Evolutionary conservation across 2,888 invertebrate genomes (phyloP).

Genomic region (Agonopterix arenella): DNA sequence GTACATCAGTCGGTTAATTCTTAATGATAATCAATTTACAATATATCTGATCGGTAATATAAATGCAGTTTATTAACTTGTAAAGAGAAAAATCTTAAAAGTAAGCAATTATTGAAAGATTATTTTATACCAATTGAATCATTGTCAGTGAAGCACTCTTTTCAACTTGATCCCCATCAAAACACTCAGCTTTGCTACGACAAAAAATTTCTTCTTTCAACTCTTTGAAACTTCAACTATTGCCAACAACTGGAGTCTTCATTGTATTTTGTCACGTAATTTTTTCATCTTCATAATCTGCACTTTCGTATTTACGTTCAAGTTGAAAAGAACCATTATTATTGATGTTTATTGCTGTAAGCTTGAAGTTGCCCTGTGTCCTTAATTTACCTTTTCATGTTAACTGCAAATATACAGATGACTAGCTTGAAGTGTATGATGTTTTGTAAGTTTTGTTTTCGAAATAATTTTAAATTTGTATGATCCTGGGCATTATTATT

Average conservation of each 20-base stretch:
- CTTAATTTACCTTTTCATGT: conserved; percentile 15
- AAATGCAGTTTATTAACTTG: not conserved
- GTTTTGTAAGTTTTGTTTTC: too few relatives aligned
- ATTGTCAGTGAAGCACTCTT: conserved; percentile 57
- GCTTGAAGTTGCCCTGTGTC: conserved; percentile 30
- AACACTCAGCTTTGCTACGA: conserved; percentile 30
- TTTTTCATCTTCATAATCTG: conserved; percentile 23
- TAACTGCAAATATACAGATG: conserved; percentile 20
- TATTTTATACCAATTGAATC: conserved; percentile 27
- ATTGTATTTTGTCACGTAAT: conserved; percentile 15
- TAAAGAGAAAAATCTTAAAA: not conserved
- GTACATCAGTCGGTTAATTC: not conserved
- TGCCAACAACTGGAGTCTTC: not conserved
- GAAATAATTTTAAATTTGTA: not conserved
- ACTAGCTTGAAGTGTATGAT: not conserved
- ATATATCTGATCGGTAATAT: not conserved
- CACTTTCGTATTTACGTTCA: conserved; percentile 30
- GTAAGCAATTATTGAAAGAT: not conserved
- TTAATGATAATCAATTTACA: not conserved
- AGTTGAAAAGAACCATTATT: conserved; percentile 52
- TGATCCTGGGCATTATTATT: not conserved
- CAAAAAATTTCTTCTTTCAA: conserved; percentile 8
- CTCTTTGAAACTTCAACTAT: not conserved
- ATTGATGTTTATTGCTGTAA: conserved; percentile 29
- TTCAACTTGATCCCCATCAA: conserved; percentile 48